Base-by-base conservation (phyloP, 1,140 invertebrate species). In the Diabrotica undecimpunctata region DNA sequence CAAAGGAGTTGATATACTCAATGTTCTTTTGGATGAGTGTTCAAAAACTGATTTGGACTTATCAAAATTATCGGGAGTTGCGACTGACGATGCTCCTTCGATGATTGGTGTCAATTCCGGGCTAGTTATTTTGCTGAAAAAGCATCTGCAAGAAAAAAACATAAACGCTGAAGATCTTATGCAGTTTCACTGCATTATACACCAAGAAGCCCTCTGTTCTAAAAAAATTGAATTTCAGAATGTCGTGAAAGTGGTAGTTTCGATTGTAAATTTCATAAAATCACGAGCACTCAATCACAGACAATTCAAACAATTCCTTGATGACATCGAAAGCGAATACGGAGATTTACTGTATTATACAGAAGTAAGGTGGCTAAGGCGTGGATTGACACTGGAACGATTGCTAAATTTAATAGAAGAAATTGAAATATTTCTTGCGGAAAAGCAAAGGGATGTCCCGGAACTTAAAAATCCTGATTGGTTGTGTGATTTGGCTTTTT, bases 181-280 rank as follows among this genome's bases (percentile, higher is more conserved):
- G 56, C 56, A 58, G 56, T 58, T 58, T 58, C 74, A 77, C 57
- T 75, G 70, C 60, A 77, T 75, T 64, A 75, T 75, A 61, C 72
- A 77, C 66, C 72, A 77, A 64, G 67, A 77, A 64, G 59, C 62
- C 50, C 63, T 78, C 13, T 74, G 69, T 66, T 37, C 53, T 12
- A 72, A 70, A 70, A 65, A 60, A 62, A 63, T 74, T 5, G 66
- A 61, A 67, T 68, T 72, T 58, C 57, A 68, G 63, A 46, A 76
- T 69, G 65, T 78, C 41, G 76, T 76, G 70, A 67, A 61, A 46
- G 53, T 61, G 35, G 68, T 74, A 56, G 67, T 75, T 52, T 65
- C 68, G 57, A 70, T 54, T 66, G 66, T 77, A 53, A 77, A 78
- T 66, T 74, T 73, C 56, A 78, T 77, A 59, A 67, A 70, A 67